Evolutionary conservation across 2,113 vertebrate species (phyloP), one percentile per base, ranked within the genome.

Genomic region (Platysteira castanea): DNA sequence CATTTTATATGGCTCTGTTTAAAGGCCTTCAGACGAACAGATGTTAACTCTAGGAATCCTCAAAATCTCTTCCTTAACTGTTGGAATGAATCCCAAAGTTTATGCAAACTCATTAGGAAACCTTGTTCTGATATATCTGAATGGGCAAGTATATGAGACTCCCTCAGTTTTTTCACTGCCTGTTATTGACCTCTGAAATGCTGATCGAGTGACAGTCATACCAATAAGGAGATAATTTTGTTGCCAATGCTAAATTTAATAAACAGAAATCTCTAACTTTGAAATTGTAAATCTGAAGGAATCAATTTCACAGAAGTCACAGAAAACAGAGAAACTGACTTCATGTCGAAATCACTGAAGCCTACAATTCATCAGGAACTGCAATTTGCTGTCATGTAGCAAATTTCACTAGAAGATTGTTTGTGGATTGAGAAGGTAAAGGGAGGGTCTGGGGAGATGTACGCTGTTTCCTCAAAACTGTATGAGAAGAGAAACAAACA

Each of bases 291-390:
- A 83, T 93, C 46, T 74, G 79, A 90, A 90, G 56, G 71, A 95
- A 86, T 41, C 73, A 78, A 87, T 90, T 95, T 92, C 76, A 77
- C 31, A 65, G 39, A 68, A 87, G 60, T 78, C 20, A 14, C 74
- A 89, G 49, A 87, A 93, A 94, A 68, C 2, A 2, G 54, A 92
- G 20, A 77, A 68, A 46, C 15, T 52, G 59, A 90, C 52, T 93
- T 90, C 21, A 83, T 65, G 67, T 76, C 71, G 78, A 83, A 92
- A 83, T 61, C 63, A 74, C 46, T 70, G 89, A 92, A 95, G 93
- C 88, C 33, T 95, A 54, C 18, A 2, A n/a, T 84, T 84, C 77
- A 91, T 82, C 87, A 75, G 54, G 59, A 68, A 56, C 31, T 68
- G 37, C 53, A 76, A 56, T 95, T 90, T 86, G 59, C 47, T 87